Evolutionary conservation across 2,113 vertebrate species (phyloP).

Genomic region (Rhinogobius similis): DNA sequence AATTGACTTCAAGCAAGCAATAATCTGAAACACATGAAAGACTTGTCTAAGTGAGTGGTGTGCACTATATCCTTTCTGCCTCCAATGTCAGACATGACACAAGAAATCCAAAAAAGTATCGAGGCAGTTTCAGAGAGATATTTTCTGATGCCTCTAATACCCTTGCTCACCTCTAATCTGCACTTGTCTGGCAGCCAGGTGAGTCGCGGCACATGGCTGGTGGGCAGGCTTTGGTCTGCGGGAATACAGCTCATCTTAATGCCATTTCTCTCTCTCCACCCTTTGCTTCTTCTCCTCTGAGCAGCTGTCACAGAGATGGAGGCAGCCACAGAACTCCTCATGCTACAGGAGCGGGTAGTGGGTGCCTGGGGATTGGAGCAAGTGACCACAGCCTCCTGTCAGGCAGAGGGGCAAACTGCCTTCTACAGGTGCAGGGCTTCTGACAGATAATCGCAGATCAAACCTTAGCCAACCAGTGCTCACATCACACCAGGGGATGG

Average conservation of each 20-base stretch:
- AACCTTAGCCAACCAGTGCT: conserved; percentile 43
- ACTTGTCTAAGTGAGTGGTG: background rate
- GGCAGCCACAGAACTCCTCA: conserved; percentile 57
- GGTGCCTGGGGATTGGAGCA: too few relatives aligned
- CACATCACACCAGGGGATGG: conserved; percentile 19
- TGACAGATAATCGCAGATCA: conserved; percentile 73
- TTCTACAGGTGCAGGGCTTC: conserved; percentile 61
- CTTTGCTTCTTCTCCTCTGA: conserved; percentile 57
- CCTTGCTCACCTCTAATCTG: conserved; percentile 68
- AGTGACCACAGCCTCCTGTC: conserved; percentile 32
- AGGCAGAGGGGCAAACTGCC: conserved; percentile 48
- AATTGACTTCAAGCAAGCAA: background rate
- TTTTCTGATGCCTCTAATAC: conserved; percentile 59
- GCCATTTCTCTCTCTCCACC: conserved; percentile 45
- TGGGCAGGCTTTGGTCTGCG: conserved; percentile 70
- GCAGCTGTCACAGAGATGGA: conserved; percentile 60
- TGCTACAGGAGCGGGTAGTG: conserved; percentile 56
- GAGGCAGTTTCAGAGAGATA: conserved; percentile 56
- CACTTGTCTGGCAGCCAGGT: conserved; percentile 73
- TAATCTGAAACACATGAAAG: background rate
- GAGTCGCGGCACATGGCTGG: conserved; percentile 67
- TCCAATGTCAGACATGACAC: conserved; percentile 67
- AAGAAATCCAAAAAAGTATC: conserved; percentile 64
- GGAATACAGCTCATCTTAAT: conserved; percentile 70
- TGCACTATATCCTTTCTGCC: conserved; percentile 39